Evolutionary conservation across 2,888 invertebrate species (phyloP), one percentile per base, ranked within the genome.

Genomic region (Limnephilus marmoratus): DNA sequence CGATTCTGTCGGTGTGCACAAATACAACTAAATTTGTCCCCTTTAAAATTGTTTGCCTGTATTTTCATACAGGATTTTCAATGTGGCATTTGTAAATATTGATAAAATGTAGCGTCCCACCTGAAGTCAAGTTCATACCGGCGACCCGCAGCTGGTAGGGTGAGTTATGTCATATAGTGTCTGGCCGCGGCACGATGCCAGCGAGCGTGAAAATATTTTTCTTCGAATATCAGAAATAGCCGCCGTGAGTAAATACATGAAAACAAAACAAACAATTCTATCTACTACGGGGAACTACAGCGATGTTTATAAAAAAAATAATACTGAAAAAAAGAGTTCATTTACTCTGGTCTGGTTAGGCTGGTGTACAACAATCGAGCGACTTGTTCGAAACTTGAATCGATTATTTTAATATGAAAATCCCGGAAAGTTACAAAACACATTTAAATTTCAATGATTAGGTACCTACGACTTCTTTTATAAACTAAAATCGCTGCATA

Each of bases 91-190:
- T 34, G 34, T 29, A 86, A 86, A 86, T 45, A 45, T 86, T 86
- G 85, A 86, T 86, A 45, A 41, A 86, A 41, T 49, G 45, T 86
- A 86, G 41, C 45, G n/a, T 45, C 41, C 45, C 85, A 45, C 34
- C 45, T 86, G 49, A 86, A 45, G 49, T 86, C 85, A 86, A 86
- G 85, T 86, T 86, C 85, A 86, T n/a, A 45, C 24, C 45, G 85
- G 68, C 7, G 24, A 29, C 45, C 13, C 41, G n/a, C 85, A 85
- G 18, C 85, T 86, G 85, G 85, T 45, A 24, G 45, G n/a, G 12
- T 45, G 49, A 86, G 49, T 45, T 86, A 41, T 86, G 85, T 41
- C 85, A 86, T 83, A 37, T 37, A 24, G 45, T 86, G 37, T 49
- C 85, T n/a, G 41, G 45, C 45, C 85, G 85, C 45, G 85, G 41